These are phyloP conservation scores for Amblyjoppa fuscipennis DNA, from an alignment of 2,888 invertebrate species.

Conservation along the genomic window DNA sequence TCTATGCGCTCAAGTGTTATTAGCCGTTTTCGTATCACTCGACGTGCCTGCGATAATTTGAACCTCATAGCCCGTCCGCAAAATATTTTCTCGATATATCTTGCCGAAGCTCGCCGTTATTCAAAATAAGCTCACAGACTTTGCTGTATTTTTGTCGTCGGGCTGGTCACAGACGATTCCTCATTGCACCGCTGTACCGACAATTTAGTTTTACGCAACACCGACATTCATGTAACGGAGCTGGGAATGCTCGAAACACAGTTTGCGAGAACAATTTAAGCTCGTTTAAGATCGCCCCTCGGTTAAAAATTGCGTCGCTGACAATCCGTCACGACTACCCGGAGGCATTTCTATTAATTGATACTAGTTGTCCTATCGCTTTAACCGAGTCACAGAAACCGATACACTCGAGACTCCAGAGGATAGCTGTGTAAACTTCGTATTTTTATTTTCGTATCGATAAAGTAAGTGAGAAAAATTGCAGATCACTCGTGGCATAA, in stretches of 20 bases:
- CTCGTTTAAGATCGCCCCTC: conserved; percentile 48
- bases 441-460: not conserved
- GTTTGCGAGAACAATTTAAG: conserved; percentile 51
- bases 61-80: too few relatives aligned
- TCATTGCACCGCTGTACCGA: not conserved
- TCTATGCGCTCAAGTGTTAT: too few relatives aligned
- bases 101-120: too few relatives aligned
- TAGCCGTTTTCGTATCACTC: too few relatives aligned
- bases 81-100: too few relatives aligned
- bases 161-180: not conserved
- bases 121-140: not conserved
- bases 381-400: not conserved
- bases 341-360: conserved; percentile 18
- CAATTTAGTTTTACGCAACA: not conserved
- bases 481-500: not conserved
- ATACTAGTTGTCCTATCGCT: not conserved
- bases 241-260: conserved; percentile 19
- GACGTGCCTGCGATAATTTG: too few relatives aligned
- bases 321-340: conserved; percentile 2
- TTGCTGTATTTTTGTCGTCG: not conserved
- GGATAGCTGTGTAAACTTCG: not conserved
- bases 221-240: conserved; percentile 31
- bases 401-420: not conserved
- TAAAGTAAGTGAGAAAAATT: not conserved
- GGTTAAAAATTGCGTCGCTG: conserved; percentile 48